Percentiles rank a stretch among this genome's conserved stretches.
phyloP scores from a whole-genome alignment of 2,888 invertebrate species.

The Pyrgus malvae region DNA sequence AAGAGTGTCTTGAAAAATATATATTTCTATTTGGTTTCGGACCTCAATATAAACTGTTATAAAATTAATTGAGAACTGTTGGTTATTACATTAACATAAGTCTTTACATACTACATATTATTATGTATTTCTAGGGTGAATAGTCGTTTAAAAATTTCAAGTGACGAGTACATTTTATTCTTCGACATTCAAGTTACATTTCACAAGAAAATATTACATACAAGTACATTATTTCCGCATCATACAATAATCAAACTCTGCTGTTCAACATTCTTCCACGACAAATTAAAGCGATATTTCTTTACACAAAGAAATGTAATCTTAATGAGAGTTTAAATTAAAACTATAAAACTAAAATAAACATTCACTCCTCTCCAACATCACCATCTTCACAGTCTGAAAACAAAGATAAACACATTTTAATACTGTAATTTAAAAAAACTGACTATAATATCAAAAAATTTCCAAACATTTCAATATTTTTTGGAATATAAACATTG shows the following conservation, averaged over 20 bases:
- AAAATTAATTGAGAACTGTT: slow-evolving; percentile 14
- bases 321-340: slow-evolving; percentile 20
- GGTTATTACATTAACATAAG: slow-evolving; percentile 10
- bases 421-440: no score
- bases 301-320: slow-evolving; percentile 5
- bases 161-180: neutral
- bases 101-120: no score
- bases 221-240: no score
- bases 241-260: no score
- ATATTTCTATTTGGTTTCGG: slow-evolving; percentile 26
- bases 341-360: slow-evolving; percentile 12
- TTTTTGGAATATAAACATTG: no score
- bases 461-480: no score
- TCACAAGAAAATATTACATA: neutral
- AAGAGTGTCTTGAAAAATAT: slow-evolving; percentile 12
- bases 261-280: neutral
- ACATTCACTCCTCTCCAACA: slow-evolving; percentile 39
- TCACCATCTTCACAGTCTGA: slow-evolving; percentile 47
- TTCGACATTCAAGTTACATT: neutral
- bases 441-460: no score
- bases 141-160: no score
- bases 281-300: slow-evolving; percentile 2
- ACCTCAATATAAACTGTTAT: slow-evolving; percentile 18
- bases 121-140: no score
- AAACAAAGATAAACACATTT: slow-evolving; percentile 31